phyloP scores from a whole-genome alignment of 2,113 vertebrate genomes.

The Nansenia antarctica region DNA sequence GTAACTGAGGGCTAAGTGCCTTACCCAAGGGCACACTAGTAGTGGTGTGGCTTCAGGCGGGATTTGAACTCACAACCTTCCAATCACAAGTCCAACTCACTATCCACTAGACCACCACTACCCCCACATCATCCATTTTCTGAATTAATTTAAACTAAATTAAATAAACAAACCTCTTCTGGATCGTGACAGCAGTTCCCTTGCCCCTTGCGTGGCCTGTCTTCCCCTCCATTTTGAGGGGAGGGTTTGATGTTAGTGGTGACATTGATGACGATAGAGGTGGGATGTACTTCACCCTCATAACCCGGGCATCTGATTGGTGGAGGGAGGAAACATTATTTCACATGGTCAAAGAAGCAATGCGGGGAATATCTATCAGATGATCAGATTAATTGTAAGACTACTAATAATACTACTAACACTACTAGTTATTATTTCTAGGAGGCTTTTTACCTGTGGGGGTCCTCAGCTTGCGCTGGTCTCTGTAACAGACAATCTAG shows the following conservation, averaged over 20 bases:
- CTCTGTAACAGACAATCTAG: neutral
- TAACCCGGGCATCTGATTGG: slow-evolving; percentile 33
- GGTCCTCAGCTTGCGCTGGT: slow-evolving; percentile 14
- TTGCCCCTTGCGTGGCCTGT: slow-evolving; percentile 14
- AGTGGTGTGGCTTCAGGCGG: too few species aligned
- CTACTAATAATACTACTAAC: too few species aligned
- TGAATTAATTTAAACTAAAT: too few species aligned
- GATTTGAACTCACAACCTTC: too few species aligned
- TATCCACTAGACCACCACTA: too few species aligned
- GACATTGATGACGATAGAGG: slow-evolving; percentile 68
- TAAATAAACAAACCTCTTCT: neutral
- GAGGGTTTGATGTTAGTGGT: slow-evolving; percentile 62
- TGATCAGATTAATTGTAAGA: neutral
- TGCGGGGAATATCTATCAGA: neutral
- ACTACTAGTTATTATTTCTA: neutral
- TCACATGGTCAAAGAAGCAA: neutral
- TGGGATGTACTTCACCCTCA: slow-evolving; percentile 48
- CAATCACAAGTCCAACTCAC: too few species aligned
- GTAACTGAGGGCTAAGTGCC: too few species aligned
- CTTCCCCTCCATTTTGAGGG: slow-evolving; percentile 34
- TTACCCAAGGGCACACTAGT: too few species aligned
- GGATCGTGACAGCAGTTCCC: slow-evolving; percentile 13
- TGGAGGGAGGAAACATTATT: neutral
- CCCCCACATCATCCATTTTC: too few species aligned
- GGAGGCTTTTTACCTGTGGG: slow-evolving; percentile 30